These are phyloP conservation scores for Phalacrocorax carbo DNA, from an alignment of 2,113 vertebrate species.

Conservation along the genomic window DNA sequence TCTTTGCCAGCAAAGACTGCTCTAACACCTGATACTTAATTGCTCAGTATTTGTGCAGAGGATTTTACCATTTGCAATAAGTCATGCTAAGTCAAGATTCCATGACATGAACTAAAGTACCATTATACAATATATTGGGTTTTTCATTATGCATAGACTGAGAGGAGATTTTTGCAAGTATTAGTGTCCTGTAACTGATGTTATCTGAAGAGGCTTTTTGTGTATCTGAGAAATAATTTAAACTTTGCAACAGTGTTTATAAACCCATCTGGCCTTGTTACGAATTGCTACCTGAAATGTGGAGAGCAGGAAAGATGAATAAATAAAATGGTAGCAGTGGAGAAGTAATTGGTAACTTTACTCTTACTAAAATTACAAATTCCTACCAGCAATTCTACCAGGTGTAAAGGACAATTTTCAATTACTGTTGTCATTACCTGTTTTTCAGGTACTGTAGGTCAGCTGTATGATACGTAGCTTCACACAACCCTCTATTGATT, in stretches of 20 bases:
- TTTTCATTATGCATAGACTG: background rate
- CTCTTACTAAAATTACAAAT: background rate
- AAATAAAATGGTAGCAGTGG: background rate
- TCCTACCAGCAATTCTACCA: background rate
- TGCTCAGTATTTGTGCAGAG: background rate
- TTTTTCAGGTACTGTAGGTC: background rate
- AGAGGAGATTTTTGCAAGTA: background rate
- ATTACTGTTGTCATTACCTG: background rate
- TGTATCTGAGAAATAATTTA: background rate
- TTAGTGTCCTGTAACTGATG: background rate
- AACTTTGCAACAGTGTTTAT: background rate
- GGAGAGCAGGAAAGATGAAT: background rate
- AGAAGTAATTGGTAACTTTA: background rate
- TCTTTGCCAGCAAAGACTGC: background rate
- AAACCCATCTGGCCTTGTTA: background rate
- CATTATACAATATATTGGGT: accelerated
- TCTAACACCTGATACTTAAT: background rate
- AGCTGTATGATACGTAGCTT: background rate
- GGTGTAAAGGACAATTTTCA: background rate
- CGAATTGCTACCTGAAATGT: background rate
- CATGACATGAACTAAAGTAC: background rate
- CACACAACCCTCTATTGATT: background rate
- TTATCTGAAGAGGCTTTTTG: background rate
- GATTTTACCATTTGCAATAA: background rate
- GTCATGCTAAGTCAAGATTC: background rate